Conservation (phyloP, 2,113 vertebrate species). For the Ariopsis seemanni region DNA sequence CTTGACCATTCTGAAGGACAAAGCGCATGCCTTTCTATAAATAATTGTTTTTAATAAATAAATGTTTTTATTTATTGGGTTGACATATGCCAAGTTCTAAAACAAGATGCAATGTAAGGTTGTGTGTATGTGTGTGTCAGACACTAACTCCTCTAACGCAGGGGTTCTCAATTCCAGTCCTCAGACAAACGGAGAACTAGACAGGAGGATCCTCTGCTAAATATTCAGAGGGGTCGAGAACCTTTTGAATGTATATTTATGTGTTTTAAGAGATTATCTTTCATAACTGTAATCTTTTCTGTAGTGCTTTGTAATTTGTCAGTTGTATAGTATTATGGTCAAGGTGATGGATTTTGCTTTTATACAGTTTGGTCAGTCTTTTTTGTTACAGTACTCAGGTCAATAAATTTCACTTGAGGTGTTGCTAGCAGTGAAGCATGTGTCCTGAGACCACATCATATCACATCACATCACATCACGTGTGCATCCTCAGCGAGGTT, state of each 20-base stretch:
- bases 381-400: slow-evolving; percentile 80
- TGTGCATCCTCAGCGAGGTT: not conserved
- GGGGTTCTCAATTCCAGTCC: slow-evolving; percentile 6
- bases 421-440: slow-evolving; percentile 3
- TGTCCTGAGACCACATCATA: not conserved
- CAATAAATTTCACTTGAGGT: slow-evolving; percentile 74
- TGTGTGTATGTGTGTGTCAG: slow-evolving; percentile 7
- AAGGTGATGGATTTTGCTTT: slow-evolving; percentile 71
- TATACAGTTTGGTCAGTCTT: slow-evolving; percentile 74
- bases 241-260: slow-evolving; percentile 75
- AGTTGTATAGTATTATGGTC: slow-evolving; percentile 64
- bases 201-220: too few relatives aligned
- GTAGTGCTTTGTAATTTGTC: slow-evolving; percentile 71
- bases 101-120: slow-evolving; percentile 42
- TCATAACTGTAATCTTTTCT: slow-evolving; percentile 55
- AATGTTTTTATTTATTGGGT: slow-evolving; percentile 57
- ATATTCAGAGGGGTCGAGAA: too few relatives aligned
- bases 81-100: slow-evolving; percentile 38
- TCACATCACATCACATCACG: not conserved
- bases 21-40: slow-evolving; percentile 67
- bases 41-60: slow-evolving; percentile 52
- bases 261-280: slow-evolving; percentile 66
- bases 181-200: not conserved
- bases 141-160: slow-evolving; percentile 43
- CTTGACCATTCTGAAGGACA: slow-evolving; percentile 46